These are phyloP conservation scores for Spilarctia lutea DNA, from an alignment of 2,888 invertebrate species.

Conservation along the genomic window DNA sequence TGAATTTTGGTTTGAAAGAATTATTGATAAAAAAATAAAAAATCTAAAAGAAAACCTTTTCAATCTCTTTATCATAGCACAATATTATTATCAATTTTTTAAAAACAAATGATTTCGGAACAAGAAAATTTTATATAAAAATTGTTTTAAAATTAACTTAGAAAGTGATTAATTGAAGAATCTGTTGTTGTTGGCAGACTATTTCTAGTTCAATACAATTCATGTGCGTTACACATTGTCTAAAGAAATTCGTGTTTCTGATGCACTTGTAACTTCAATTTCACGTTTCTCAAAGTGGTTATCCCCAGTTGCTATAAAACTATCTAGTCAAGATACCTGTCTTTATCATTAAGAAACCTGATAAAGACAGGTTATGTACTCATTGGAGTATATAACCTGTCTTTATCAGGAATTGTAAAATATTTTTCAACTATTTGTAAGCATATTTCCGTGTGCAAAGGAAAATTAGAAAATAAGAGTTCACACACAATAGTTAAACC, in stretches of 20 bases:
- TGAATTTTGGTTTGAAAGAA: conserved; percentile 19
- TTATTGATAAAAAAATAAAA: conserved; percentile 37
- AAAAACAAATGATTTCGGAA: conserved; percentile 26
- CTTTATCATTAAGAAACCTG: not conserved
- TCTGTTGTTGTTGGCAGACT: no score
- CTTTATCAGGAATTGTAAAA: no score
- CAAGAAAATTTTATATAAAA: no score
- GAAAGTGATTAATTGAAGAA: not conserved
- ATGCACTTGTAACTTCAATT: not conserved
- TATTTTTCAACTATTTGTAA: not conserved
- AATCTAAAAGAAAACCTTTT: conserved; percentile 32
- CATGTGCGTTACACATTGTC: not conserved
- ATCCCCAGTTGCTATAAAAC: not conserved
- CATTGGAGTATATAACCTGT: no score
- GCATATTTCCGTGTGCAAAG: not conserved
- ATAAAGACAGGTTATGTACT: not conserved
- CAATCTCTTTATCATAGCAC: conserved; percentile 36
- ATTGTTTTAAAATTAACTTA: not conserved
- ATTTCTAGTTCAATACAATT: not conserved
- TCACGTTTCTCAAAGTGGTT: not conserved
- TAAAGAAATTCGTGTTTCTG: not conserved
- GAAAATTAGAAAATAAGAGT: no score
- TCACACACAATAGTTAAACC: not conserved
- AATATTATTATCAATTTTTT: conserved; percentile 34
- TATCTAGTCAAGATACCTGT: not conserved